Evolutionary conservation across 2,888 invertebrate species (phyloP).

Genomic region (Hedychridium roseum): DNA sequence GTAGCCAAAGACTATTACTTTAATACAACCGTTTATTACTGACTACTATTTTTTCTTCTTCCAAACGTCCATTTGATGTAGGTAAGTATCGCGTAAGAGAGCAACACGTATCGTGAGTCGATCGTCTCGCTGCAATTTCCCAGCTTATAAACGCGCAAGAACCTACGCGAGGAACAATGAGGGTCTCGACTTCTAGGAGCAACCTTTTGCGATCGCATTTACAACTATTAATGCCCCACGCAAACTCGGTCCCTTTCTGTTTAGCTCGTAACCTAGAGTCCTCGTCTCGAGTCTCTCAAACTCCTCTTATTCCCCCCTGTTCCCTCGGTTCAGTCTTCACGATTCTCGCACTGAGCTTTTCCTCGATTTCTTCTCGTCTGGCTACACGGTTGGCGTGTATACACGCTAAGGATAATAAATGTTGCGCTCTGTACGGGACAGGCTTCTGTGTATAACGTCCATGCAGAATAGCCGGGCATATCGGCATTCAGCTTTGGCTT

Average conservation of each 20-base stretch:
- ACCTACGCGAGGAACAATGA: constrained; percentile 47
- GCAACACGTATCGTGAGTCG: too few relatives aligned
- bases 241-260: constrained; percentile 15
- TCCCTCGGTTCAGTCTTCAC: constrained; percentile 13
- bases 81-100: too few relatives aligned
- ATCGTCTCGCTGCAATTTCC: constrained; percentile 35
- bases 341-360: constrained; percentile 7
- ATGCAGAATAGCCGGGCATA: constrained; percentile 23
- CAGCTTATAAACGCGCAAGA: constrained; percentile 27
- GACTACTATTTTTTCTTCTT: too few relatives aligned
- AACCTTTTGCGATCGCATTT: constrained; percentile 53
- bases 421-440: constrained; percentile 34
- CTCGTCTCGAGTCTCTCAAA: too few relatives aligned
- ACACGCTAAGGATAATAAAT: constrained; percentile 45
- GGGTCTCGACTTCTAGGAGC: constrained; percentile 39
- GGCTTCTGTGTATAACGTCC: constrained; percentile 21
- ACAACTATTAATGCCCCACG: constrained; percentile 49
- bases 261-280: too few relatives aligned
- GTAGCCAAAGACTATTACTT: too few relatives aligned
- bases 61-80: too few relatives aligned
- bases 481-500: constrained; percentile 44
- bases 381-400: constrained; percentile 22
- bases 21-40: too few relatives aligned
- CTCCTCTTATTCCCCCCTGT: constrained; percentile 1
- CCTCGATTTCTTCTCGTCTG: constrained; percentile 1